Evolutionary conservation across 2,113 vertebrate genomes (phyloP).

Genomic region (Desmodus rotundus): DNA sequence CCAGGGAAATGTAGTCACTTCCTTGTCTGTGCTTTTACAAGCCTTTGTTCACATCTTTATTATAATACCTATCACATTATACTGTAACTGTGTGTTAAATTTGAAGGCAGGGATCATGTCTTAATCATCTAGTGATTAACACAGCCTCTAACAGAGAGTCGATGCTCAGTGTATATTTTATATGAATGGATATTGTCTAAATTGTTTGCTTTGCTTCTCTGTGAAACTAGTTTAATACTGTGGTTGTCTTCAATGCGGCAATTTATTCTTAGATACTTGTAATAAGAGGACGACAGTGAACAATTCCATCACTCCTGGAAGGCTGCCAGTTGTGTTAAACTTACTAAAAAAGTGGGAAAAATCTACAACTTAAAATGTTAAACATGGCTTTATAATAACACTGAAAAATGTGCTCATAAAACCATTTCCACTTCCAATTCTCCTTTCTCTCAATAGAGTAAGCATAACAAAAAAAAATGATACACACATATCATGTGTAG

Average conservation of each 20-base stretch:
- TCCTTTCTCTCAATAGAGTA: neutral
- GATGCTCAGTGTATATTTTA: neutral
- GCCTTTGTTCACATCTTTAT: neutral
- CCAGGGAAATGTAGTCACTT: neutral
- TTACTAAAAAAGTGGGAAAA: neutral
- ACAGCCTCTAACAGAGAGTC: neutral
- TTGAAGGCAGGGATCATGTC: neutral
- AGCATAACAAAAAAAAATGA: neutral
- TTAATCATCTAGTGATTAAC: neutral
- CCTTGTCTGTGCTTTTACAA: neutral
- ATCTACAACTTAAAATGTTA: conserved; percentile 14
- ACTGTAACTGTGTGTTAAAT: neutral
- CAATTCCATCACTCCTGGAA: neutral
- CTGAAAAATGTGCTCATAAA: neutral
- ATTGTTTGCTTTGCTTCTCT: neutral
- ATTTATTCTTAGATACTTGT: neutral
- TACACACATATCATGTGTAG: neutral
- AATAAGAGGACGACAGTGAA: neutral
- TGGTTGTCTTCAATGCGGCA: neutral
- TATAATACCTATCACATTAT: neutral
- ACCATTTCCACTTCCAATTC: neutral
- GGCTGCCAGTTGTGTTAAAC: neutral
- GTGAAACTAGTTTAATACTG: conserved; percentile 13
- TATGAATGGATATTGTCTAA: neutral
- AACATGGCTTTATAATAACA: neutral